phyloP scores from a whole-genome alignment of 2,113 vertebrate species.

The Gopherus evgoodei region DNA sequence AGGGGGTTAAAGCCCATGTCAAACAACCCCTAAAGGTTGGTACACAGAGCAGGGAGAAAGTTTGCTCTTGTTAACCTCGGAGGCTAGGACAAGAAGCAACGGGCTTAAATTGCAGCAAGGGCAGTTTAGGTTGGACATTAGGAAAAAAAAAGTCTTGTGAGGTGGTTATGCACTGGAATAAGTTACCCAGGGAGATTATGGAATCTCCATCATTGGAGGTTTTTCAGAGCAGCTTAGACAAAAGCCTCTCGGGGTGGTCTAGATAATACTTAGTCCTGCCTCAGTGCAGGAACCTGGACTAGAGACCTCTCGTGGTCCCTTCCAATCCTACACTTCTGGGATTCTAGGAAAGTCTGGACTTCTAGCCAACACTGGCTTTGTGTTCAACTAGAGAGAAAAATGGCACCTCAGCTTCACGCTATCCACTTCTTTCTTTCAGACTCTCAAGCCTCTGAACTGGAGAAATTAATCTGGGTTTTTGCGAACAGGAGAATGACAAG shows the following conservation, averaged over 20 bases:
- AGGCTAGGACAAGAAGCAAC: background rate
- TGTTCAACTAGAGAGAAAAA: background rate
- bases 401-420: no score
- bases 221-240: background rate
- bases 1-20: background rate
- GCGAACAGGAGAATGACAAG: no score
- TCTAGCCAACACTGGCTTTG: no score
- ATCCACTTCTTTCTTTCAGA: no score
- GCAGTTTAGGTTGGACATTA: background rate
- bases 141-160: background rate
- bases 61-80: background rate
- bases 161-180: no score
- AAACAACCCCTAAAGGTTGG: background rate
- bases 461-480: background rate
- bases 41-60: background rate
- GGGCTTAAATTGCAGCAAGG: background rate
- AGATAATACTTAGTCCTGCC: background rate
- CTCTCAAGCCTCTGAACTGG: background rate
- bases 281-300: no score
- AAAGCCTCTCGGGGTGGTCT: background rate
- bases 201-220: no score
- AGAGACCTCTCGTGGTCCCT: background rate
- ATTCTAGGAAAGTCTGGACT: background rate
- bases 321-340: background rate
- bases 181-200: background rate